These are phyloP conservation scores for Stictocephala bisonia DNA, from an alignment of 2,888 invertebrate species.

Conservation along the genomic window DNA sequence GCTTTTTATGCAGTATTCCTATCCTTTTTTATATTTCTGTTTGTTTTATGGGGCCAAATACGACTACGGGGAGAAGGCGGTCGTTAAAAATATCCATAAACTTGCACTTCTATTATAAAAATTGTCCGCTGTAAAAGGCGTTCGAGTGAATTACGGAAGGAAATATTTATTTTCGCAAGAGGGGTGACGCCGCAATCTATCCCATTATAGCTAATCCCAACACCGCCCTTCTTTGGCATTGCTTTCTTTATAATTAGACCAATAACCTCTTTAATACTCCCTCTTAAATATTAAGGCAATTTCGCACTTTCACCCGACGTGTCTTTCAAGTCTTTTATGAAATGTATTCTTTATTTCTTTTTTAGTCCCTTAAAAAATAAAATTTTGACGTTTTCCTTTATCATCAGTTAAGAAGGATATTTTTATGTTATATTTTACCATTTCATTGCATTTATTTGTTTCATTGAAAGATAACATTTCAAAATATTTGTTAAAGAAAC, in stretches of 20 bases:
- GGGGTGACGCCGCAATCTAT: not conserved
- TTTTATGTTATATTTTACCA: too few species aligned
- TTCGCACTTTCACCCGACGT: not conserved
- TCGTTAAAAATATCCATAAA: conserved; percentile 47
- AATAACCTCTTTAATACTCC: conserved; percentile 1
- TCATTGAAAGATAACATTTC: too few species aligned
- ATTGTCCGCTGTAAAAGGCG: conserved; percentile 46
- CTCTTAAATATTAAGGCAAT: not conserved
- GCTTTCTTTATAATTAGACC: not conserved
- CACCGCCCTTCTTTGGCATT: not conserved
- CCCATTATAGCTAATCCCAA: not conserved
- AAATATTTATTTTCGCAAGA: conserved; percentile 34
- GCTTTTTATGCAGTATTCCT: conserved; percentile 43
- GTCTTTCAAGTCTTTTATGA: not conserved
- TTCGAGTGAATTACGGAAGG: conserved; percentile 46
- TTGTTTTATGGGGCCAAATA: conserved; percentile 48
- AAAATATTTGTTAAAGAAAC: too few species aligned
- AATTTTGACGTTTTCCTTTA: not conserved
- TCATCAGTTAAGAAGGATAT: not conserved
- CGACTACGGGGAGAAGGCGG: conserved; percentile 22
- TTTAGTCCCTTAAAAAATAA: not conserved
- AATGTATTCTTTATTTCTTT: not conserved
- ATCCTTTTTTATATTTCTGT: conserved; percentile 50
- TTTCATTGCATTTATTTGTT: too few species aligned
- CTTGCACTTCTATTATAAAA: conserved; percentile 49